Conservation (phyloP, 2,113 vertebrate genomes). For the Saccopteryx bilineata region DNA sequence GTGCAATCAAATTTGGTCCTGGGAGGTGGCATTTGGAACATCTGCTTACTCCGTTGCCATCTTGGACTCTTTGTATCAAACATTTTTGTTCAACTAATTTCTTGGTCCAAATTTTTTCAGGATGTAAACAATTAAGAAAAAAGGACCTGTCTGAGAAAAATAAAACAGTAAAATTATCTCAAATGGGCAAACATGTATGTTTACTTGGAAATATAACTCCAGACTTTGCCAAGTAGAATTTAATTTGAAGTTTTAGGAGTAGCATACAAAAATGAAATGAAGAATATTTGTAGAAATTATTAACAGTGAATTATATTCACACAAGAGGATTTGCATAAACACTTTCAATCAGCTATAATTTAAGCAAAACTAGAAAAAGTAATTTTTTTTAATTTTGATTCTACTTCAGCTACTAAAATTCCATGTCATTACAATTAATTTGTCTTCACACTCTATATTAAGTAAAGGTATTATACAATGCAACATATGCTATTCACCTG, state of each 20-base stretch:
- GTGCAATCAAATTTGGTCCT: no score
- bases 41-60: no score
- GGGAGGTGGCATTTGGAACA: no score
- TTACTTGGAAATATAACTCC: not conserved
- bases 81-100: not conserved
- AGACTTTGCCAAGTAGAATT: not conserved
- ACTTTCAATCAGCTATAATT: not conserved
- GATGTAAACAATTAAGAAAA: not conserved
- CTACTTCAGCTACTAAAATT: not conserved
- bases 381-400: not conserved
- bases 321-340: not conserved
- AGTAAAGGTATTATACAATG: not conserved
- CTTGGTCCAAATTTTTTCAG: not conserved
- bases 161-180: not conserved
- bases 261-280: conserved; percentile 20
- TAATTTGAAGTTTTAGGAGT: not conserved
- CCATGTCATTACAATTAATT: not conserved
- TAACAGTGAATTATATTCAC: not conserved
- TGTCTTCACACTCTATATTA: not conserved
- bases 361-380: not conserved
- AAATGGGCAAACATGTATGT: not conserved
- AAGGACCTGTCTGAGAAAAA: not conserved
- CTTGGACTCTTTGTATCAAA: not conserved
- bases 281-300: not conserved
- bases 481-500: not conserved